A percentile compares a stretch with the other conserved stretches of the same genome.
These are phyloP conservation scores for Stegodyphus mimosarum DNA, from an alignment of 1,140 invertebrate species.

Conservation along the genomic window DNA sequence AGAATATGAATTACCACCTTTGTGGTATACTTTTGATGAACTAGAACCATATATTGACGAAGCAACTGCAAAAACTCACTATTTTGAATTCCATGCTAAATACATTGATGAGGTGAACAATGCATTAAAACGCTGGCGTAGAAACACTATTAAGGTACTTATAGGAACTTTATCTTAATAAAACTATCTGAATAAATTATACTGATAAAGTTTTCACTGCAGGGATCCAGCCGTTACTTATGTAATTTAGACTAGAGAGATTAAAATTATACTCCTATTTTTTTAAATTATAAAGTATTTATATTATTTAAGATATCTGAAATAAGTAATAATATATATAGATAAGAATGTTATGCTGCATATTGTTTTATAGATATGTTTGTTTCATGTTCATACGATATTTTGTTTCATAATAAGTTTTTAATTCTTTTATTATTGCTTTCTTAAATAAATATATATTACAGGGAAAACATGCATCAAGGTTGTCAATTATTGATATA, in stretches of 20 bases:
- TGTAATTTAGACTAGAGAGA: no score
- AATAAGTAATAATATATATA: not conserved
- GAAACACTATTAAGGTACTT: conserved; percentile 43
- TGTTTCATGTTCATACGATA: not conserved
- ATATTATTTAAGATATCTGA: no score
- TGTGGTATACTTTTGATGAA: conserved; percentile 63
- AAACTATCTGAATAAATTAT: no score
- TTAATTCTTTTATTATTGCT: not conserved
- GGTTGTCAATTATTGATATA: conserved; percentile 64
- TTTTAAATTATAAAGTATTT: no score
- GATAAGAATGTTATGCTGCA: not conserved
- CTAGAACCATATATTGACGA: conserved; percentile 65
- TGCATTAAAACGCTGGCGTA: conserved; percentile 63
- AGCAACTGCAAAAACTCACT: conserved; percentile 64
- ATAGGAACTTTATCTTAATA: no score
- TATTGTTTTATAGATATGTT: not conserved
- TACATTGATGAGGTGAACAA: conserved; percentile 65
- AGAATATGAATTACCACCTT: conserved; percentile 64
- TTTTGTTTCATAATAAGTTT: not conserved
- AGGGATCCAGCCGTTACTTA: no score
- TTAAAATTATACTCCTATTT: no score
- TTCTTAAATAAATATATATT: not conserved
- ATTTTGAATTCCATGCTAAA: conserved; percentile 64
- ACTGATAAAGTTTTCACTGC: no score
- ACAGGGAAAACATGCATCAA: conserved; percentile 59